Base-by-base conservation (phyloP, 2,797 vertebrate genomes). In the Hippoglossus hippoglossus region DNA sequence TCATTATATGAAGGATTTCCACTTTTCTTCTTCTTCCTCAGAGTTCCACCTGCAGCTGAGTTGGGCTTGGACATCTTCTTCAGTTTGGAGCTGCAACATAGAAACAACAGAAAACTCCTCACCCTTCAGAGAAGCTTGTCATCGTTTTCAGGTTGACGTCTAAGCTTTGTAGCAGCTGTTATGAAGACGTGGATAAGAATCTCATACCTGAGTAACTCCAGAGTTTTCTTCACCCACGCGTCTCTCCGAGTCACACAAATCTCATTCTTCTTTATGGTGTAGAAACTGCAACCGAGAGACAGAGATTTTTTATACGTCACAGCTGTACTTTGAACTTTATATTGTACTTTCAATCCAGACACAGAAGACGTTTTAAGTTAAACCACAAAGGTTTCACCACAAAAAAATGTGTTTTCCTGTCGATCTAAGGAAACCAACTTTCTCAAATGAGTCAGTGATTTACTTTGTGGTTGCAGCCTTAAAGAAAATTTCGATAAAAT, bases 161-260 rank as follows among this genome's bases (percentile, higher is more conserved):
- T 31, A 11, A 71, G 49, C 7, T 31, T 31, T n/a, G 13, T 72
- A 69, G 39, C 4, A 12, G 11, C 5, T 44, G 39, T 15, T 16
- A 44, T 1, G 39, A 5, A 44, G 13, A 75, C 65, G 11, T 18
- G 53, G 56, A 21, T 19, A 13, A 41, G 39, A 36, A 24, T 49
- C 8, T 69, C 73, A 34, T 89, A 95, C 94, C 94, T 93, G 74
- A 95, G 87, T 46, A 13, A 67, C 1, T 36, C 12, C 55, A 94
- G 80, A 19, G 7, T 2, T 16, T 8, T 59, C 55, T 25, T 92
- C 82, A 94, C 94, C 94, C 94, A 94, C 25, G 62, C 12, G 11
- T 93, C 90, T 15, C 73, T 22, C 0, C 4, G 25, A 3, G 34
- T 84, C 0, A 76, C 90, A 54, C 94, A 94, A 0, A 94, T 36